Base-by-base conservation (phyloP, 2,113 vertebrate species). In the Cephalopterus ornatus region DNA sequence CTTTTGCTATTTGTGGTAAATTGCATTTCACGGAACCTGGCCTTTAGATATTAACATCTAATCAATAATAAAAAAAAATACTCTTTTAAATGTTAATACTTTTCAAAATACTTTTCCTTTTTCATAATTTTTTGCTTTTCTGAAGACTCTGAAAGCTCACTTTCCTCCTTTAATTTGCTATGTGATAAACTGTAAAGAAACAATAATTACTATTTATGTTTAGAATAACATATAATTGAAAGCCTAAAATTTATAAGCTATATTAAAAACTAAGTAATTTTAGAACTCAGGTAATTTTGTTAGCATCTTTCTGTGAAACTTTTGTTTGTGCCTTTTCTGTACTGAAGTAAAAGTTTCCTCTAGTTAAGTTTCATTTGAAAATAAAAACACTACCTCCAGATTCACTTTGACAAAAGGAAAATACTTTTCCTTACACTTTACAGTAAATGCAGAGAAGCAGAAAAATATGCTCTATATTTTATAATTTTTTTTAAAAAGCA, bases 301-400 rank as follows among this genome's bases (percentile, higher is more conserved):
- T 71, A 72, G 12, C 7, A 39, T 53, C 14, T 66, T 88, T 80
- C 55, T 41, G 17, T 23, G 28, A 9, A 91, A 68, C 14, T 37
- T 78, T 44, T 5, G 21, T 44, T 76, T 46, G 7, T 77, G 50
- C 12, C 32, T 87, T 77, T 91, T 86, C 39, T 65, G 15, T 53
- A 70, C 20, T 44, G 42, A 87, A 93, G 37, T 18, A 84, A 74
- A 91, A 72, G 32, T 47, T 70, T 82, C n/a, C 26, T 65, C 8
- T 7, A 24, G 8, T 73, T 42, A 67, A 82, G 10, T 74, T 74
- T 42, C 28, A 62, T 49, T 63, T 52, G 9, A 80, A 63, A 91
- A 87, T 39, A 21, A 84, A 94, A 97, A 94, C 76, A 82, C 93
- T 94, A 96, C 91, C 83, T 96, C 78, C 72, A 93, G 88, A 83